These are phyloP conservation scores for Parnassius mnemosyne DNA, from an alignment of 2,888 invertebrate genomes.

Conservation along the genomic window DNA sequence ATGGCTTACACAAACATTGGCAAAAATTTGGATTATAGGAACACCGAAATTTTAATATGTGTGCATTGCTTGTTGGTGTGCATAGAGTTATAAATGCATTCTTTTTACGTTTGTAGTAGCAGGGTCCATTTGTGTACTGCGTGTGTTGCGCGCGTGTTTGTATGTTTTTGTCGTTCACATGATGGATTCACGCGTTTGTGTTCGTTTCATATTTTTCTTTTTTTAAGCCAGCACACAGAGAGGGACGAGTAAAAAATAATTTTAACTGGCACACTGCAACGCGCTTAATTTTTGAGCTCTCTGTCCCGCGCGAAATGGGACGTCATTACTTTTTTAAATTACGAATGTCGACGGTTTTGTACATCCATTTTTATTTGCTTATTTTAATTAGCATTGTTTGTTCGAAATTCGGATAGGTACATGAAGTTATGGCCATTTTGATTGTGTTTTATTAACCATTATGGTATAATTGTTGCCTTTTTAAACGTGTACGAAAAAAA, in stretches of 20 bases:
- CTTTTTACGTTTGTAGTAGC: constrained; percentile 55
- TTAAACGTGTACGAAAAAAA: background rate
- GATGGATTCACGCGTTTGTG: constrained; percentile 75
- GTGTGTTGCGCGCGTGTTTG: constrained; percentile 49
- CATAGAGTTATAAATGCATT: constrained; percentile 57
- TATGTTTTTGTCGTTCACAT: constrained; percentile 62
- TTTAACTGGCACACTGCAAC: constrained; percentile 77
- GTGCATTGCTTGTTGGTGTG: constrained; percentile 37
- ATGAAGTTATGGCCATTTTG: constrained; percentile 9
- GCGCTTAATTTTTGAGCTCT: constrained; percentile 79
- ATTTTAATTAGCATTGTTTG: constrained; percentile 68
- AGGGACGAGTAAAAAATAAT: constrained; percentile 74
- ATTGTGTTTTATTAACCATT: constrained; percentile 17
- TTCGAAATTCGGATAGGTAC: constrained; percentile 31
- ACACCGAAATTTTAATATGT: constrained; percentile 63
- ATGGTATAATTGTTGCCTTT: background rate
- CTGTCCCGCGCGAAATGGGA: constrained; percentile 75
- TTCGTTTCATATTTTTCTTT: constrained; percentile 72
- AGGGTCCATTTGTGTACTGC: constrained; percentile 44
- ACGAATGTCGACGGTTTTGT: constrained; percentile 66
- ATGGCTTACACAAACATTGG: constrained; percentile 51
- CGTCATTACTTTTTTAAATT: constrained; percentile 79
- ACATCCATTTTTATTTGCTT: constrained; percentile 52
- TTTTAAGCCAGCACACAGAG: constrained; percentile 61
- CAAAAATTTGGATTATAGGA: constrained; percentile 71